Evolutionary conservation across 2,113 vertebrate genomes (phyloP), one percentile per base, ranked within the genome.

Genomic region (Lepus americanus): DNA sequence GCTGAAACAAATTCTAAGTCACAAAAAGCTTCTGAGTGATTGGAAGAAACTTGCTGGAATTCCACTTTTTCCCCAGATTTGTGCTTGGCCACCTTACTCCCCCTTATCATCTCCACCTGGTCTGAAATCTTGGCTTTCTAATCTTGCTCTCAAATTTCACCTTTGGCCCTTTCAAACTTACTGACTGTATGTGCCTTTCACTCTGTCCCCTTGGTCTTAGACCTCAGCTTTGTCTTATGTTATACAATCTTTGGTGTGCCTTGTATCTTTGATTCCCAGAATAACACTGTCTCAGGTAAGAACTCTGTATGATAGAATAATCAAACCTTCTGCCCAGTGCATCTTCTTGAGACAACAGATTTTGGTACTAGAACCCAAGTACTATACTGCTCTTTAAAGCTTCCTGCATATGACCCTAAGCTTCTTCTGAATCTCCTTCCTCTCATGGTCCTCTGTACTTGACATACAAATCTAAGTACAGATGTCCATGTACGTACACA

Each of bases 1-100:
- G 20, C 36, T 69, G 16, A 91, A 86, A 79, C 51, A 93, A 95
- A 55, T 61, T 78, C 73, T 70, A 92, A 93, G 44, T 51, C 55
- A 73, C 36, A 82, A 67, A 82, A 49, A 84, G 10, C 4, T 76
- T 82, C 27, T 16, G 14, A 16, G 25, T 55, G 55, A 87, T 64
- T 17, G 70, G 44, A 70, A 29, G 31, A 89, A 84, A 77, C 9
- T 53, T n/a, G 9, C 83, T 77, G n/a, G 66, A 22, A 70, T 87
- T 17, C 31, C 55, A 31, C 51, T 76, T 17, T 11, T 51, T 17
- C 8, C 22, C 92, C 36, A 44, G 94, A 23, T 59, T 78, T 76
- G n/a, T 36, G 84, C 39, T 79, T 78, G 3, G 20, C 17, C 29
- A 92, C 31, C 11, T 59, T 93, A 93, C 39, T 63, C 73, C 82